Percentiles rank a stretch among this genome's conserved stretches.
These are phyloP conservation scores for Trichogramma dendrolimi DNA, from an alignment of 2,888 invertebrate species.

Conservation along the genomic window DNA sequence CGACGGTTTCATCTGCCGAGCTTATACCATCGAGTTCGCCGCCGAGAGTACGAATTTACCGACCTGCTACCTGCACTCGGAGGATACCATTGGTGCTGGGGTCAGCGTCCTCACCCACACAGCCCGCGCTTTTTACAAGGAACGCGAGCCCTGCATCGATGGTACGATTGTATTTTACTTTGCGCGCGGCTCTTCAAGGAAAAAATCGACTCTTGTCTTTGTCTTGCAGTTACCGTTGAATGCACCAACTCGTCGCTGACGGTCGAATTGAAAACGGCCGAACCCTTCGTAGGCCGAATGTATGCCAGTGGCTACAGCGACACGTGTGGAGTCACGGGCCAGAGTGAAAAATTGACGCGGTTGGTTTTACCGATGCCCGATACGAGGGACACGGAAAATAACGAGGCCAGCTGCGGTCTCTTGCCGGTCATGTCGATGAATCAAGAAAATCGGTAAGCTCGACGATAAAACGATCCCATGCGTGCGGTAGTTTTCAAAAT, in stretches of 20 bases:
- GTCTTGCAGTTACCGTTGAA: slow-evolving; percentile 67
- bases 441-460: slow-evolving; percentile 43
- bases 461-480: no score
- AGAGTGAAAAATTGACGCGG: slow-evolving; percentile 54
- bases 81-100: slow-evolving; percentile 76
- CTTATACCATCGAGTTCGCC: slow-evolving; percentile 57
- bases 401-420: slow-evolving; percentile 41
- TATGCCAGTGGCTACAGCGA: slow-evolving; percentile 78
- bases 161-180: background rate
- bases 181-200: background rate
- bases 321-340: slow-evolving; percentile 63
- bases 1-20: slow-evolving; percentile 66
- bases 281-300: slow-evolving; percentile 65
- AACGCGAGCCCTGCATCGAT: slow-evolving; percentile 78
- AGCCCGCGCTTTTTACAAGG: slow-evolving; percentile 66
- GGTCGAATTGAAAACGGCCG: slow-evolving; percentile 57
- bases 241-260: slow-evolving; percentile 70
- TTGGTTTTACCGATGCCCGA: slow-evolving; percentile 60
- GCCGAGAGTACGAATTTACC: slow-evolving; percentile 38
- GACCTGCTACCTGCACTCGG: slow-evolving; percentile 71
- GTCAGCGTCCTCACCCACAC: slow-evolving; percentile 64
- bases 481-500: background rate
- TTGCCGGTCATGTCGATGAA: slow-evolving; percentile 45
- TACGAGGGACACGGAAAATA: slow-evolving; percentile 5
- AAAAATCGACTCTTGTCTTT: background rate